Percentiles rank a stretch among this genome's conserved stretches.
These are phyloP conservation scores for Ceratina calcarata DNA, from an alignment of 1,140 invertebrate genomes.

Conservation along the genomic window DNA sequence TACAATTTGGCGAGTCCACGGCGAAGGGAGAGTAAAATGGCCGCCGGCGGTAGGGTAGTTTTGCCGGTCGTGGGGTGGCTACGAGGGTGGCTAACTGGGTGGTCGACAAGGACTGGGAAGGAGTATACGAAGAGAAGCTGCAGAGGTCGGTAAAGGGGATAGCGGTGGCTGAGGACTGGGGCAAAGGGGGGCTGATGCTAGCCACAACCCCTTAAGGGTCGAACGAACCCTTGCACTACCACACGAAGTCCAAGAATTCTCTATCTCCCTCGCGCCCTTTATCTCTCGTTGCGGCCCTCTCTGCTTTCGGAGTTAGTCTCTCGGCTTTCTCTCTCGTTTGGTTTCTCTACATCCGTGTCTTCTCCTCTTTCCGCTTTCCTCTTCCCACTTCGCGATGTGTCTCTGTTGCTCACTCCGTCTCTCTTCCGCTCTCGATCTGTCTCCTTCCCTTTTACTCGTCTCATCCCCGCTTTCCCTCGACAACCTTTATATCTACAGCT, in stretches of 20 bases:
- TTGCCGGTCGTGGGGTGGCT: constrained; percentile 68
- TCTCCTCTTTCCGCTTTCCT: constrained; percentile 37
- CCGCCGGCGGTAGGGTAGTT: constrained; percentile 76
- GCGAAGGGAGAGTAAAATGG: constrained; percentile 78
- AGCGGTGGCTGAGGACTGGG: constrained; percentile 60
- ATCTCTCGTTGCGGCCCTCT: constrained; percentile 16
- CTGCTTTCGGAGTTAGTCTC: neutral
- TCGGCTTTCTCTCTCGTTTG: constrained; percentile 30
- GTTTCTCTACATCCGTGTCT: constrained; percentile 46
- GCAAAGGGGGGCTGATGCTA: constrained; percentile 74
- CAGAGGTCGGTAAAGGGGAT: constrained; percentile 58
- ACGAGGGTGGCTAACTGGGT: constrained; percentile 76
- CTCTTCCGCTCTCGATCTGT: constrained; percentile 37
- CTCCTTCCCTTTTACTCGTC: constrained; percentile 40
- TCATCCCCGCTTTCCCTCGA: constrained; percentile 49
- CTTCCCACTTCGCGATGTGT: constrained; percentile 32
- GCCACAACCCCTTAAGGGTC: constrained; percentile 81
- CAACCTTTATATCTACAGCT: constrained; percentile 77
- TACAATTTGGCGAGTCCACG: constrained; percentile 78
- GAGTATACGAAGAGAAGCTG: constrained; percentile 56
- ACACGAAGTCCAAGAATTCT: constrained; percentile 71
- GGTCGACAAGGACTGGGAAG: constrained; percentile 70
- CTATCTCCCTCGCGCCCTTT: constrained; percentile 21
- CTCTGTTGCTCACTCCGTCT: constrained; percentile 36
- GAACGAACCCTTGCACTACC: constrained; percentile 78